Evolutionary conservation across 2,113 vertebrate genomes (phyloP), one percentile per base, ranked within the genome.

Genomic region (Pelodiscus sinensis): DNA sequence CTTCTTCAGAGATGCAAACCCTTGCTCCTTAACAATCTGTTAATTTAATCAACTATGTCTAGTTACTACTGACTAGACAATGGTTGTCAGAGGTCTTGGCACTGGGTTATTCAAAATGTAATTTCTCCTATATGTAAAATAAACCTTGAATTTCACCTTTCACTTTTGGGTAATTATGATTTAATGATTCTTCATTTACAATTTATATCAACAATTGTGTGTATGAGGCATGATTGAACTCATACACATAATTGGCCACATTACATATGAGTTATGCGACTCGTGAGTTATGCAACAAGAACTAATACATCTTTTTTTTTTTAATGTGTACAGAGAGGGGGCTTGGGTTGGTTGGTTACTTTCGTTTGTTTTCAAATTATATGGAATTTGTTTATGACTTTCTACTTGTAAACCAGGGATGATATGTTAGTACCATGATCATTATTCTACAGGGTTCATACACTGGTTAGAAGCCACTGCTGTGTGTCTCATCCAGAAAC

Each of bases 11-110:
- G 75, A 80, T 50, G 89, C 85, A 88, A 92, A 94, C 44, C 60
- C 81, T 27, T 24, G 88, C 1, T 1, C 73, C 24, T 91, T 81
- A 87, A 91, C 87, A 92, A n/a, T 51, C 71, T 79, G 54, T 52
- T 86, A 79, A 82, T 95, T 91, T 95, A 94, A 92, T 92, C 77
- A 89, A 56, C 21, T 86, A 92, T 88, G 84, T 92, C 81, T 90
- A 95, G 94, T 91, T 94, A 65, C 80, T 93, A 86, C 84, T 1
- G 2, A 92, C 81, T 87, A 87, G 86, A 85, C 89, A 93, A 93
- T 83, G 87, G 62, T 71, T 85, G 73, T 68, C 94, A 92, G 92
- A 94, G 94, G 92, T 92, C 90, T 92, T 87, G 73, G 21, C 55
- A 31, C 81, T 71, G 44, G 86, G 44, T 94, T 96, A 91, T 95